Evolutionary conservation across 2,113 vertebrate species (phyloP), one percentile per base, ranked within the genome.

Genomic region (Pteruthius melanotis): DNA sequence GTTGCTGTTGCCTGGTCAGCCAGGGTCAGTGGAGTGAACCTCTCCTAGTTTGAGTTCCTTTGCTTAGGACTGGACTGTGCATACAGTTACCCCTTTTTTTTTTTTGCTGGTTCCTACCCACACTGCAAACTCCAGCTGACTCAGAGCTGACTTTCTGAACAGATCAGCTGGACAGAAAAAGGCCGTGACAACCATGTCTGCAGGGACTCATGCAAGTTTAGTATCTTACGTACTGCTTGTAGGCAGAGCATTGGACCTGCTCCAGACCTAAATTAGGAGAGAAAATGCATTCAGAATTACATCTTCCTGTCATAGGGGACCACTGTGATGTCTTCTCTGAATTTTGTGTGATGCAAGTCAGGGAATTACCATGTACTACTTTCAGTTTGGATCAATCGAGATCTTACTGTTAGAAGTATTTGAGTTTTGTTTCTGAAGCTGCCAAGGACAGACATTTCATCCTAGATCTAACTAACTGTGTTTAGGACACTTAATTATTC

Each of bases 111-210:
- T 56, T 86, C 42, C 61, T 60, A 9, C 33, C 27, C 39, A 22
- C 60, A 1, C 1, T 11, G 21, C 31, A 47, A 52, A 37, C 49
- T 86, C 24, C 54, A 56, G 60, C 81, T 96, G 86, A 94, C 65
- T 96, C 92, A 81, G 78, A 70, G 31, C 45, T 74, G 66, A 42
- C 71, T 95, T 88, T 90, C 85, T 61, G 68, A 86, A 88, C 54
- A 71, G 52, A 45, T 74, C 87, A 89, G 70, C 27, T 87, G 44
- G 31, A 27, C 83, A 91, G 64, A 70, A 92, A 77, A 78, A 71
- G 83, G 85, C 30, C 47, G 53, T 14, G 9, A 61, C 66, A 82
- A n/a, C 26, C 50, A 40, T 5, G 39, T 68, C 93, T 69, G 39
- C 85, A 93, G 89, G 93, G 87, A 87, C 15, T 83, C 74, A 45